Evolutionary conservation across 1,140 invertebrate genomes (phyloP).

Genomic region (Planococcus citri): DNA sequence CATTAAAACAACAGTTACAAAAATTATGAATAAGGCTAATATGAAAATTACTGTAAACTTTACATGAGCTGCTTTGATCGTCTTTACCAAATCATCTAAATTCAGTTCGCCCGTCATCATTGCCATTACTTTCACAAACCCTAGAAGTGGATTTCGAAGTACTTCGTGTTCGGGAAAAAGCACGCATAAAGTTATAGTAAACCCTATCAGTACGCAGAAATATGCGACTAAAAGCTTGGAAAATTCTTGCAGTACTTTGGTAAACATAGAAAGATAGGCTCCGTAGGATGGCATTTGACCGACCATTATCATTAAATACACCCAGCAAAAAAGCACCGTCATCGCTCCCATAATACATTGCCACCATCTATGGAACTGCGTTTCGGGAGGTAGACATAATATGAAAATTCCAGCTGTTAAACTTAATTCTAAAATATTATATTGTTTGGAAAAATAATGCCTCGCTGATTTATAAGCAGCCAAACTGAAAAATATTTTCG

Average conservation of each 20-base stretch:
- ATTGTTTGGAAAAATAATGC: constrained; percentile 60
- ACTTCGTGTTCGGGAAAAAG: constrained; percentile 63
- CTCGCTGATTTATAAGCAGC: constrained; percentile 59
- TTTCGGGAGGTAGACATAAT: constrained; percentile 61
- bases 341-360: constrained; percentile 75
- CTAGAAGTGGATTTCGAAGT: constrained; percentile 62
- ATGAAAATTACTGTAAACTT: constrained; percentile 57
- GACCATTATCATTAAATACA: constrained; percentile 74
- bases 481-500: constrained; percentile 53
- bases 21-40: constrained; percentile 56
- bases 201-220: constrained; percentile 67
- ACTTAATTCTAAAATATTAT: constrained; percentile 60
- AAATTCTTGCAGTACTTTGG: constrained; percentile 69
- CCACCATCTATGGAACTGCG: constrained; percentile 74
- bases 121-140: constrained; percentile 68
- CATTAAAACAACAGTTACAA: constrained; percentile 70
- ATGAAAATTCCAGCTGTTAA: constrained; percentile 62
- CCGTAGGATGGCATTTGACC: constrained; percentile 75
- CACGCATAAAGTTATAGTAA: constrained; percentile 73
- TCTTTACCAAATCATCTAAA: constrained; percentile 48
- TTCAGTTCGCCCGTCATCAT: constrained; percentile 83
- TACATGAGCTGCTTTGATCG: constrained; percentile 44
- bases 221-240: constrained; percentile 70
- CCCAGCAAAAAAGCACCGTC: constrained; percentile 71
- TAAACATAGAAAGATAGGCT: constrained; percentile 76